Evolutionary conservation across 2,797 vertebrate genomes (phyloP), one percentile per base, ranked within the genome.

Genomic region (Eulemur albifrons): DNA sequence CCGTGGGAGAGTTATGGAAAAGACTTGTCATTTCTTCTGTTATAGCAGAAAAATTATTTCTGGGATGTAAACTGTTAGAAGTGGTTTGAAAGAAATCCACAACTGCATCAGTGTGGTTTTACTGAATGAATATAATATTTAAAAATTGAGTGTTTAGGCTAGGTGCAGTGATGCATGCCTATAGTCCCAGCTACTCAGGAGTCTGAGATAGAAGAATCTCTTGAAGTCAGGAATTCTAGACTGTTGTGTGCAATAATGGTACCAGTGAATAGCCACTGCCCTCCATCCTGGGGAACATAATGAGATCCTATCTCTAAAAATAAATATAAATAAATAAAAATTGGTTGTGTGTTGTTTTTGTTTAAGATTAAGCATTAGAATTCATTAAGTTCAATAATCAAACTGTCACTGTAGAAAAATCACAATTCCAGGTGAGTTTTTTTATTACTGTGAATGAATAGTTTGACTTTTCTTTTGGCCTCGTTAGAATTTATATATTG

Each of bases 61-160:
- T 95, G 20, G 45, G 25, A 89, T 88, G 87, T 80, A 65, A 61
- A 40, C 23, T 63, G 50, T 93, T 96, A 85, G 63, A 93, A 91
- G 89, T 20, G 52, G 23, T 87, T 91, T 72, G 59, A 93, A 25
- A 76, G 59, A 90, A 92, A 95, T 84, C 27, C 5, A 9, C 45
- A 88, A 38, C 14, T 86, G 15, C 11, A 61, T 88, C 45, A 85
- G 0, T 90, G 69, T 81, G 80, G 48, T 52, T 83, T 87, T 4
- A 50, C 50, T 79, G 65, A 90, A 14, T 50, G 3, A 88, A 88
- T 80, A 61, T 61, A 27, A 83, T 97, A 86, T 50, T 94, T 93
- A 54, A 80, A 97, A 87, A 72, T 76, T 69, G 50, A 65, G 61
- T 50, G 73, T 52, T 52, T 76, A 52, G n/a, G 75, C 20, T 8